Evolutionary conservation across 2,888 invertebrate genomes (phyloP), one percentile per base, ranked within the genome.

Genomic region (Phyto melanocephala): DNA sequence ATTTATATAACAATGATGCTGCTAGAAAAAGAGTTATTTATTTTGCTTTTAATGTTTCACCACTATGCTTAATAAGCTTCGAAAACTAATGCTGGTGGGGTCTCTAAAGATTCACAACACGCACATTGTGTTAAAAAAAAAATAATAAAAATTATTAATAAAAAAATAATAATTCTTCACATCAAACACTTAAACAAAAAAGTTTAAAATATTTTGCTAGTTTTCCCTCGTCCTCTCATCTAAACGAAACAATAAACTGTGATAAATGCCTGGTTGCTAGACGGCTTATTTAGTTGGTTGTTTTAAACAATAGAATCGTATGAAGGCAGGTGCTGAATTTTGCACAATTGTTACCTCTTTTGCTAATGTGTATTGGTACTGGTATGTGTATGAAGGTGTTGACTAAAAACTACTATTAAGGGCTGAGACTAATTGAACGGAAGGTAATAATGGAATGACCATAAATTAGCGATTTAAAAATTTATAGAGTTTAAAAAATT

Each of bases 181-280:
- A 50, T 37, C 17, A 76, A 60, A 68, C 33, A 52, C 8, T 50
- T 37, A 1, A 50, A 33, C 4, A 28, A 62, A 56, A 35, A 47
- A 17, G n/a, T n/a, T n/a, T n/a, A n/a, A n/a, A n/a, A n/a, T n/a
- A n/a, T n/a, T n/a, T n/a, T n/a, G n/a, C n/a, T n/a, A n/a, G n/a
- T n/a, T n/a, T n/a, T n/a, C n/a, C n/a, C n/a, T n/a, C 20, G 10
- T 20, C 47, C 47, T 47, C 15, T 52, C 10, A 11, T 42, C 52
- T 40, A 22, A 15, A 65, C 45, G 37, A 40, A 11, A 75, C 58
- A 60, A 62, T 77, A 68, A 77, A 68, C 52, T 22, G 15, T 68
- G 60, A 60, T 68, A 77, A 77, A 77, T 77, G 52, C 37, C 35
- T 75, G 56, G 17, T 58, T 50, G 52, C 22, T 13, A 28, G 28